These are phyloP conservation scores for Microcebus lehilahytsara DNA, from an alignment of 2,113 vertebrate species.

Conservation along the genomic window DNA sequence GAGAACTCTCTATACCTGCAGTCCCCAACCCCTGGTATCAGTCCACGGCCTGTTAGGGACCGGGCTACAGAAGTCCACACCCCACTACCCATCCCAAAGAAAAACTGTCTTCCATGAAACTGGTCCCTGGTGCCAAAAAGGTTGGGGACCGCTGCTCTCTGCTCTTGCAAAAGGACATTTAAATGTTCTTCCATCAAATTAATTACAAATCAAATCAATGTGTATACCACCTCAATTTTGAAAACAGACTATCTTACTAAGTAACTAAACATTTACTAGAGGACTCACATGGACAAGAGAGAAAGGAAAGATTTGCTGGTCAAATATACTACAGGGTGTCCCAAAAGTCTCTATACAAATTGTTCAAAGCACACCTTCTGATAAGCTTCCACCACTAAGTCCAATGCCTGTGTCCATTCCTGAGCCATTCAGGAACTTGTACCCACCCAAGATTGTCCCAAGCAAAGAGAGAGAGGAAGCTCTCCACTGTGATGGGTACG, in stretches of 20 bases:
- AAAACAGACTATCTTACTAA: background rate
- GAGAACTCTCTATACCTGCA: background rate
- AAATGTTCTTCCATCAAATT: background rate
- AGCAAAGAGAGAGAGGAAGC: background rate
- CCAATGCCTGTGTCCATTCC: background rate
- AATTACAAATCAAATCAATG: conserved; percentile 7
- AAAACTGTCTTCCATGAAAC: too few species aligned
- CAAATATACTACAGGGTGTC: background rate
- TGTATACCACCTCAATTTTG: background rate
- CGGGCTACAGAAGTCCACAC: too few species aligned
- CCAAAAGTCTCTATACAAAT: too few species aligned
- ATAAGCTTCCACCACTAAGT: background rate
- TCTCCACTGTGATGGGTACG: accelerated
- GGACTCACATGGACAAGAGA: background rate
- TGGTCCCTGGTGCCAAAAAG: too few species aligned
- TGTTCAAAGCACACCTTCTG: background rate
- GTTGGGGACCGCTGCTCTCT: too few species aligned
- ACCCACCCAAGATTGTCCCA: too few species aligned
- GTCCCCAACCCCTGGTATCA: too few species aligned
- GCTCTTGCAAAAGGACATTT: background rate
- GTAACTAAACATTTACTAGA: background rate
- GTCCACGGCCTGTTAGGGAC: too few species aligned
- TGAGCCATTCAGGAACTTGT: background rate
- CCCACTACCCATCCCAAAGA: too few species aligned
- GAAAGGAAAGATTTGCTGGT: background rate